Evolutionary conservation across 2,797 vertebrate genomes (phyloP).

Genomic region (Parauchenoglanis ngamensis): DNA sequence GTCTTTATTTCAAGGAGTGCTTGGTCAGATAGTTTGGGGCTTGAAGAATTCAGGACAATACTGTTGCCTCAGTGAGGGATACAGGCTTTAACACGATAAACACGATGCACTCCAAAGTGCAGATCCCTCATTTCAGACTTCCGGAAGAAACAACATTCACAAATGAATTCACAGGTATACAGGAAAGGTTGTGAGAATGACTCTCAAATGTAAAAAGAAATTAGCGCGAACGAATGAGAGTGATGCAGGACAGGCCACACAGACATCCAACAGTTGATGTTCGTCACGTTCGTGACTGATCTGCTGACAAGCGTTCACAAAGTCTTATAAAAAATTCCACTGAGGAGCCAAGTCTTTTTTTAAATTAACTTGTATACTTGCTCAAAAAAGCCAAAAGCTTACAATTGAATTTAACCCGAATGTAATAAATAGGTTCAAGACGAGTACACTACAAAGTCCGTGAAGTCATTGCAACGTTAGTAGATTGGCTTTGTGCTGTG

Average conservation of each 20-base stretch:
- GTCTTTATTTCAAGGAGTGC: background rate
- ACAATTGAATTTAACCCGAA: conserved; percentile 5
- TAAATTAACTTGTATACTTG: conserved; percentile 32
- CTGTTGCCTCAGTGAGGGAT: background rate
- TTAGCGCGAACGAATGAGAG: background rate
- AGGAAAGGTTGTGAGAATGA: conserved; percentile 4
- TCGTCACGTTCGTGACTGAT: background rate
- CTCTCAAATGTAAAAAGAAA: background rate
- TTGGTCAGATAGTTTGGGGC: background rate
- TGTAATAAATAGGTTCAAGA: conserved; percentile 41
- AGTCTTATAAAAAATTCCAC: background rate
- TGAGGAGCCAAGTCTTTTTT: background rate
- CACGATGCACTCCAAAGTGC: conserved; percentile 4
- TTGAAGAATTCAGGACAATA: conserved; percentile 8
- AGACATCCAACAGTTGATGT: background rate
- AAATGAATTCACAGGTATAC: conserved; percentile 27
- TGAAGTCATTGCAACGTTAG: conserved; percentile 12
- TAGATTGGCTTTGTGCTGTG: conserved; percentile 39
- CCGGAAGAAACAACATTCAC: background rate
- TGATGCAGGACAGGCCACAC: background rate
- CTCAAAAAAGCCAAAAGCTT: background rate
- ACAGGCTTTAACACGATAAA: background rate
- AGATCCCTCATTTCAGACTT: background rate
- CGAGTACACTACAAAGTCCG: conserved; percentile 23
- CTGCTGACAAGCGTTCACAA: background rate